Conservation (phyloP, 2,797 vertebrate species). For the Balearica regulorum region DNA sequence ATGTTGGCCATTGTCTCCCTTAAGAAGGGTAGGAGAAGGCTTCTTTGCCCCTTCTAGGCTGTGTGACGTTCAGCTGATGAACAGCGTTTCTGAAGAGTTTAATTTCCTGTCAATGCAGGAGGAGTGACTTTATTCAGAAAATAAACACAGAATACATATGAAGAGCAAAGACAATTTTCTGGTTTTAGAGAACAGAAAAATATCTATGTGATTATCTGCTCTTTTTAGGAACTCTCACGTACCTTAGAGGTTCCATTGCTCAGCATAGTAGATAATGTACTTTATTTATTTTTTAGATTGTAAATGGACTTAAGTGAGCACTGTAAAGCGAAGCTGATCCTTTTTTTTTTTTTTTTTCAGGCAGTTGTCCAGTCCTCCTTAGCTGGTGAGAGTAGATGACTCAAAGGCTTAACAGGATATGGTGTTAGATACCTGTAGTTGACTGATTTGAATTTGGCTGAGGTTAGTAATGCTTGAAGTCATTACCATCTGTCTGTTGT, state of each 20-base stretch:
- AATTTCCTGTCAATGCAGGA: neutral
- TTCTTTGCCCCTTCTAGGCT: neutral
- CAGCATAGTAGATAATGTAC: neutral
- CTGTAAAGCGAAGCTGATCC: neutral
- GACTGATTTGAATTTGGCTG: slow-evolving; percentile 58
- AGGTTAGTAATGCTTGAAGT: slow-evolving; percentile 63
- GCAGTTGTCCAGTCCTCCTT: slow-evolving; percentile 44
- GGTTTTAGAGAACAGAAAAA: neutral
- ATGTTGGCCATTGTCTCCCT: neutral
- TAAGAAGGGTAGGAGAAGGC: neutral
- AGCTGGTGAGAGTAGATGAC: slow-evolving; percentile 52
- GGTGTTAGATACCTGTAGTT: slow-evolving; percentile 67
- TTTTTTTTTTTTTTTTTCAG: neutral
- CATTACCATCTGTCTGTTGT: slow-evolving; percentile 70
- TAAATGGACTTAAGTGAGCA: neutral
- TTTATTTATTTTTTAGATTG: neutral
- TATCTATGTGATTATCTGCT: neutral
- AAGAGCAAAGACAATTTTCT: slow-evolving; percentile 7
- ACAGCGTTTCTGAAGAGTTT: slow-evolving; percentile 7
- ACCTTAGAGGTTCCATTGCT: neutral
- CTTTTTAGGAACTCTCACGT: neutral
- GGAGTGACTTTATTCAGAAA: neutral
- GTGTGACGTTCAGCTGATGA: neutral
- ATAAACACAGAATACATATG: neutral
- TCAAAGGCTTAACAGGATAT: slow-evolving; percentile 59